Percentiles rank a stretch among this genome's conserved stretches.
phyloP scores from a whole-genome alignment of 2,113 vertebrate species.

The Ptilonorhynchus violaceus region DNA sequence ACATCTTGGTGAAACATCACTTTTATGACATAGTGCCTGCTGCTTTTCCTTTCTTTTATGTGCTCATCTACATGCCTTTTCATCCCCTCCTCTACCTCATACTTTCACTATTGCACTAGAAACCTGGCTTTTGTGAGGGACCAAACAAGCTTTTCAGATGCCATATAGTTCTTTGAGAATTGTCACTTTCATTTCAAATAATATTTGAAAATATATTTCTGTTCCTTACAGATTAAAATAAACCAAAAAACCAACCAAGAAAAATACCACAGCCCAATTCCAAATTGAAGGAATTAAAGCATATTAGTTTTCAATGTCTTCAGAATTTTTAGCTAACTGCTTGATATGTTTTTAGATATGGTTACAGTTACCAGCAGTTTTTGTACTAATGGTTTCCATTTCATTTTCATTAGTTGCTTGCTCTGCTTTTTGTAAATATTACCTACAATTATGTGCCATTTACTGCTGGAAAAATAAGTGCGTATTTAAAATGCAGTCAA shows the following conservation, averaged over 20 bases:
- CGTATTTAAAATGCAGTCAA: constrained; percentile 31
- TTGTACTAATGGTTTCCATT: constrained; percentile 25
- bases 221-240: background rate
- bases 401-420: constrained; percentile 31
- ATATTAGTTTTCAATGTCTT: background rate
- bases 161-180: background rate
- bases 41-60: background rate
- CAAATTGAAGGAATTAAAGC: background rate
- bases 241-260: background rate
- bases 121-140: background rate
- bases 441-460: constrained; percentile 29
- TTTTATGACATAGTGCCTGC: background rate
- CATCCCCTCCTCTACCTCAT: background rate
- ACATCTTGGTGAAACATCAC: background rate
- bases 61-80: background rate
- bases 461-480: constrained; percentile 50
- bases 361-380: background rate
- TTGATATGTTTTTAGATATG: background rate
- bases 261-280: background rate
- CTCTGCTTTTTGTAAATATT: constrained; percentile 58
- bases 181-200: background rate
- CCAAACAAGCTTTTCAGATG: background rate
- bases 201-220: background rate
- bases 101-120: background rate
- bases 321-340: background rate